Base-by-base conservation (phyloP, 2,888 invertebrate genomes). In the Nomada fucata region DNA sequence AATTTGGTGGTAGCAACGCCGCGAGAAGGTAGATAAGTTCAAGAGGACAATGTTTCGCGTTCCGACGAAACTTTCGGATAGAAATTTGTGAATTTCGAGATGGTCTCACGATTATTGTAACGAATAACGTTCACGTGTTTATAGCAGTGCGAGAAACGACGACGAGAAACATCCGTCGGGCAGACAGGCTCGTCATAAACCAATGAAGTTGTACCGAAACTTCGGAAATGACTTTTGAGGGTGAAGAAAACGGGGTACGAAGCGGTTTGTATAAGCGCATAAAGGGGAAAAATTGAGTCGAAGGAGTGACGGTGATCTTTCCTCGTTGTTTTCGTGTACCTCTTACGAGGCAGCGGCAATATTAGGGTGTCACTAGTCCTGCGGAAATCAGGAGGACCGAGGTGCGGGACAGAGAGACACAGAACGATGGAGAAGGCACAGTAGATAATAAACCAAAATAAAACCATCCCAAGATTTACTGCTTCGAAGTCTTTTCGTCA, bases 391-490 rank as follows among this genome's bases (percentile, higher is more conserved):
- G 36, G n/a, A 10, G 47, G 63, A 10, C 26, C 9, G 0, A 11
- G 42, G 26, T 18, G 20, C 0, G 3, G 15, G 15, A 50, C 13
- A 7, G 2, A 26, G 15, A 65, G 18, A 13, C 1, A 9, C 5
- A 20, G 44, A 42, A 26, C 7, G 9, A 11, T 13, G 20, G 63
- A 65, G 26, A 67, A 73, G 68, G 76, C n/a, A 36, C 26, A 42
- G 11, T 11, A 59, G 50, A 82, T 83, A 83, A 83, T 82, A 82
- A 83, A 77, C 83, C 73, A 79, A 76, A 84, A 91, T 91, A 91
- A 91, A 91, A 91, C 89, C 90, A 90, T 90, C 73, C 76, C 73
- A 82, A 88, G 90, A 90, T 91, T 91, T 91, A 91, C 86, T 76
- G 47, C 78, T 13, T 18, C 26, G 47, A 13, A 65, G 65, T 60